A percentile compares a stretch with the other conserved stretches of the same genome.
Conservation (phyloP, 2,113 vertebrate genomes). For the Otocyon megalotis region DNA sequence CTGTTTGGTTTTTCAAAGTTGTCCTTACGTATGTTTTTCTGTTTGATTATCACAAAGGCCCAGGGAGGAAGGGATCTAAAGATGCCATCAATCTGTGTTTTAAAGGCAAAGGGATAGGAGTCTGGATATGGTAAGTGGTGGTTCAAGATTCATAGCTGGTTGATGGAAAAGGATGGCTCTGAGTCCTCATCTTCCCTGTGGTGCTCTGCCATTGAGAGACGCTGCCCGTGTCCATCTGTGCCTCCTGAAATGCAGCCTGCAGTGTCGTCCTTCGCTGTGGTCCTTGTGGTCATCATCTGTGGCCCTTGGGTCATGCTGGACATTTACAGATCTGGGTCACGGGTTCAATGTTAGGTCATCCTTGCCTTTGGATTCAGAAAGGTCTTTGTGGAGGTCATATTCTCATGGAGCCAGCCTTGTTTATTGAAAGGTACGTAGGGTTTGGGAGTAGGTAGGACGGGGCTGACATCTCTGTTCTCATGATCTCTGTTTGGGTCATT, state of each 20-base stretch:
- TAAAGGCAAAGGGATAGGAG: background rate
- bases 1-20: background rate
- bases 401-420: background rate
- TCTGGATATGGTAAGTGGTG: background rate
- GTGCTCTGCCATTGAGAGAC: background rate
- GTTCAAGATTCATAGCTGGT: background rate
- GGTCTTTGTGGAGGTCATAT: background rate
- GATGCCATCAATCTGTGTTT: background rate
- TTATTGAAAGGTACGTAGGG: background rate
- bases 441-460: background rate
- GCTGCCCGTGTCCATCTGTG: background rate
- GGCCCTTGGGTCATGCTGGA: fast-evolving
- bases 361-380: background rate
- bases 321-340: background rate
- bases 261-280: background rate
- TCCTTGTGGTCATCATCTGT: background rate
- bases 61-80: background rate
- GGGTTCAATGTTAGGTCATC: background rate
- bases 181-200: background rate
- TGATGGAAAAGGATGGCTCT: background rate
- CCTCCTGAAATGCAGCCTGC: background rate
- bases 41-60: background rate
- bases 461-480: background rate
- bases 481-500: background rate
- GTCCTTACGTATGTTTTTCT: background rate